phyloP scores from a whole-genome alignment of 2,797 vertebrate species.

The Chelidonichthys spinosus region DNA sequence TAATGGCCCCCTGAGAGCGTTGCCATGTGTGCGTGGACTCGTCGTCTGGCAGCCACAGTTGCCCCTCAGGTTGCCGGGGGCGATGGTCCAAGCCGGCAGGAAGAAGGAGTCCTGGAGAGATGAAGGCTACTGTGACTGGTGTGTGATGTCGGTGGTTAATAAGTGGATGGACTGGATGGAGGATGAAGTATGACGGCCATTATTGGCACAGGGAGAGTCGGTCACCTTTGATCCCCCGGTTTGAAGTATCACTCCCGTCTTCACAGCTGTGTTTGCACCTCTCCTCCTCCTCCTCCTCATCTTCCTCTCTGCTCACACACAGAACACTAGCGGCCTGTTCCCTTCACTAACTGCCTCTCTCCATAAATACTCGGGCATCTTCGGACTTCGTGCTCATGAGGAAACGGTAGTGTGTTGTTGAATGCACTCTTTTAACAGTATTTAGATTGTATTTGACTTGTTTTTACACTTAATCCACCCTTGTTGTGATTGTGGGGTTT shows the following conservation, averaged over 20 bases:
- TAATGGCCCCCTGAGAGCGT: conserved; percentile 73
- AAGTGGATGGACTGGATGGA: conserved; percentile 40
- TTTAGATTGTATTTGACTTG: neutral
- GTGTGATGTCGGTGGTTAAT: conserved; percentile 61
- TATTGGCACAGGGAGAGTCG: conserved; percentile 56
- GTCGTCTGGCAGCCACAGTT: conserved; percentile 75
- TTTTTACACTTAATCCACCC: neutral
- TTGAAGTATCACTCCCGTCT: conserved; percentile 63
- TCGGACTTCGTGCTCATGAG: conserved; percentile 24
- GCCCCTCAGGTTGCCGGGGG: conserved; percentile 65
- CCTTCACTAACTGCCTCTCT: conserved; percentile 30
- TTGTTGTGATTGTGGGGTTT: neutral
- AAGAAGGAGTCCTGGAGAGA: conserved; percentile 52
- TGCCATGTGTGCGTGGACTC: conserved; percentile 77
- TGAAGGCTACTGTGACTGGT: conserved; percentile 51
- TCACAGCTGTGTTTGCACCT: conserved; percentile 75
- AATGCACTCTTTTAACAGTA: neutral
- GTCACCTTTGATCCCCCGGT: conserved; percentile 75
- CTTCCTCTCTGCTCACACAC: conserved; percentile 40
- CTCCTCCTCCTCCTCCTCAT: conserved; percentile 40
- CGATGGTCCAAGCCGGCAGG: conserved; percentile 47
- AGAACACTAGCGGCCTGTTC: conserved; percentile 46
- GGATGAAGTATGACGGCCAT: conserved; percentile 50
- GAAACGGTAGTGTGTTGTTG: neutral
- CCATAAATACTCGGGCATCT: conserved; percentile 38